These are phyloP conservation scores for Spodoptera exigua DNA, from an alignment of 2,888 invertebrate genomes.

Conservation along the genomic window DNA sequence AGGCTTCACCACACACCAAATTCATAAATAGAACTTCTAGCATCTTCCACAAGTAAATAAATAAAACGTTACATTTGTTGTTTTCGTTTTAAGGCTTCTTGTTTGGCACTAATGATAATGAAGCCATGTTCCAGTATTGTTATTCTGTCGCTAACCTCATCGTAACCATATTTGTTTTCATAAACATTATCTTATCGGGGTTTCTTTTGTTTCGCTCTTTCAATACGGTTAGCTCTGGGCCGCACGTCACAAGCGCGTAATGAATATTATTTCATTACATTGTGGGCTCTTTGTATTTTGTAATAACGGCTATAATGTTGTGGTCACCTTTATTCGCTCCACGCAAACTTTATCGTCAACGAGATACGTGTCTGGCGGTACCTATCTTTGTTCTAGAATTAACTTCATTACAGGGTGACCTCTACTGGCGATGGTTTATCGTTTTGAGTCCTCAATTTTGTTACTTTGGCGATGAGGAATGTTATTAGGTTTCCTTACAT, in stretches of 20 bases:
- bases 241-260: conserved; percentile 53
- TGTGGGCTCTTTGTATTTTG: conserved; percentile 50
- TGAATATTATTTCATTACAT: conserved; percentile 45
- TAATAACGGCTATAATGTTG: conserved; percentile 50
- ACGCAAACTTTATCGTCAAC: conserved; percentile 34
- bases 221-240: conserved; percentile 54
- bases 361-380: conserved; percentile 33
- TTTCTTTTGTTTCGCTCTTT: conserved; percentile 68
- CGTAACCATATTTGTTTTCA: conserved; percentile 64
- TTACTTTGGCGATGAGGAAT: conserved; percentile 7
- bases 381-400: conserved; percentile 50
- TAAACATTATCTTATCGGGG: conserved; percentile 66
- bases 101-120: conserved; percentile 34
- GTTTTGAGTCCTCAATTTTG: conserved; percentile 23
- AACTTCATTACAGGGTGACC: conserved; percentile 40
- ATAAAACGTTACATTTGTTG: conserved; percentile 1
- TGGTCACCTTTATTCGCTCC: conserved; percentile 24
- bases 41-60: conserved; percentile 42
- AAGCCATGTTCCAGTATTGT: conserved; percentile 39
- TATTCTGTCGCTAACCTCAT: conserved; percentile 44
- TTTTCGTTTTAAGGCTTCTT: conserved; percentile 12
- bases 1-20: conserved; percentile 43
- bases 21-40: conserved; percentile 27
- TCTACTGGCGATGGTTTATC: conserved; percentile 31
- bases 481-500: not conserved